Base-by-base conservation (phyloP, 2,888 invertebrate genomes). In the Pogonocherus hispidulus region DNA sequence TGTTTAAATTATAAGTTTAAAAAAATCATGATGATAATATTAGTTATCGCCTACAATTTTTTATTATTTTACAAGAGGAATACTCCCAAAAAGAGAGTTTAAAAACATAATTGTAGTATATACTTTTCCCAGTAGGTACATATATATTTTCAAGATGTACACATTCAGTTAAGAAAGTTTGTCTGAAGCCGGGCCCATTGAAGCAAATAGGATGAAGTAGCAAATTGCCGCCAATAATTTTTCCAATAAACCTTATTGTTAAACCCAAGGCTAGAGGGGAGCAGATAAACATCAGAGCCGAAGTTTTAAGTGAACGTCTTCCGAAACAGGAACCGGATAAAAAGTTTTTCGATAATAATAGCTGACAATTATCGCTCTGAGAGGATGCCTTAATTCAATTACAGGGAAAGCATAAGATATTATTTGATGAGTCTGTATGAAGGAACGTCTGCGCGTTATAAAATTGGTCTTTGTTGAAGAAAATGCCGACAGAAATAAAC, bases 311-410 rank as follows among this genome's bases (percentile, higher is more conserved):
- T 32, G 11, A 32, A 32, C 11, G 32, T 8, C 32, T 32, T 1
- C 32, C 32, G 32, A 32, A 8, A 0, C 8, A 5, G 9, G 32
- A 32, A 11, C n/a, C 32, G 32, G 32, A 22, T 22, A 23, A 44
- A 57, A 57, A 44, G 19, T 57, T 57, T 57, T 23, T 57, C 41
- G 44, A 56, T 56, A 56, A 57, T 44, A 57, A 41, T 57, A 44
- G 44, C 23, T 44, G 56, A 16, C 56, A 57, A 44, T 57, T 57
- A 57, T 57, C 22, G 44, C n/a, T 57, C 16, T 22, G 2, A 32
- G 14, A 22, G 16, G 56, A 44, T 41, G 56, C 16, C 56, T 23
- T 44, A 57, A 57, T 56, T 56, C n/a, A 19, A 57, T 57, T 57
- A 57, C 9, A 23, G 41, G 44, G 44, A 57, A 44, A 57, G 22